Percentiles rank a stretch among this genome's conserved stretches.
Conservation (phyloP, 2,797 vertebrate species). For the Epinephelus awoara region DNA sequence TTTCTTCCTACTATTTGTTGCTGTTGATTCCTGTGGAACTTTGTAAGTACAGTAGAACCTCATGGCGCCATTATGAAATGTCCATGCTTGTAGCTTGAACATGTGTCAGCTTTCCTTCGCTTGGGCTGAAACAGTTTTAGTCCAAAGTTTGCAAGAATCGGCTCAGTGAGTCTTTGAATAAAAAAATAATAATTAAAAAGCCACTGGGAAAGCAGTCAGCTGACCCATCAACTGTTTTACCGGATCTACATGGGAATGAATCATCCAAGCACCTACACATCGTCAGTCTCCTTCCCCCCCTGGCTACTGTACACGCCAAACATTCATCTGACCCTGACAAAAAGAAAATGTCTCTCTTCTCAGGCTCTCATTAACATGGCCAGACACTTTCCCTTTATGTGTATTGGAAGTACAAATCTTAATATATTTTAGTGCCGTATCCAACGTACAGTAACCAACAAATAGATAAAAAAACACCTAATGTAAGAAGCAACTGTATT, state of each 20-base stretch:
- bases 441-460: slow-evolving; percentile 61
- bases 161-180: slow-evolving; percentile 83
- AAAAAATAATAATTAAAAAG: slow-evolving; percentile 30
- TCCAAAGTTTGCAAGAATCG: slow-evolving; percentile 80
- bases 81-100: slow-evolving; percentile 78
- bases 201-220: slow-evolving; percentile 61
- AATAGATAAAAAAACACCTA: slow-evolving; percentile 59
- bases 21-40: slow-evolving; percentile 84
- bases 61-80: slow-evolving; percentile 76
- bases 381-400: slow-evolving; percentile 77
- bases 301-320: slow-evolving; percentile 58
- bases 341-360: slow-evolving; percentile 76
- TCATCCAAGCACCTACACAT: slow-evolving; percentile 55
- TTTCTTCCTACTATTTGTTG: slow-evolving; percentile 80
- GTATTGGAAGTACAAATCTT: slow-evolving; percentile 74
- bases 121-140: slow-evolving; percentile 77
- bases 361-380: slow-evolving; percentile 79
- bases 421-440: slow-evolving; percentile 75
- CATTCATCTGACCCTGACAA: slow-evolving; percentile 67
- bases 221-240: slow-evolving; percentile 65
- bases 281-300: slow-evolving; percentile 41
- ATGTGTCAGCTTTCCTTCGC: slow-evolving; percentile 73
- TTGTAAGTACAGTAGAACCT: slow-evolving; percentile 81
- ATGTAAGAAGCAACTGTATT: slow-evolving; percentile 77
- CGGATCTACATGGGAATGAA: slow-evolving; percentile 62